These are phyloP conservation scores for Philantomba maxwellii DNA, from an alignment of 2,113 vertebrate species.

Conservation along the genomic window DNA sequence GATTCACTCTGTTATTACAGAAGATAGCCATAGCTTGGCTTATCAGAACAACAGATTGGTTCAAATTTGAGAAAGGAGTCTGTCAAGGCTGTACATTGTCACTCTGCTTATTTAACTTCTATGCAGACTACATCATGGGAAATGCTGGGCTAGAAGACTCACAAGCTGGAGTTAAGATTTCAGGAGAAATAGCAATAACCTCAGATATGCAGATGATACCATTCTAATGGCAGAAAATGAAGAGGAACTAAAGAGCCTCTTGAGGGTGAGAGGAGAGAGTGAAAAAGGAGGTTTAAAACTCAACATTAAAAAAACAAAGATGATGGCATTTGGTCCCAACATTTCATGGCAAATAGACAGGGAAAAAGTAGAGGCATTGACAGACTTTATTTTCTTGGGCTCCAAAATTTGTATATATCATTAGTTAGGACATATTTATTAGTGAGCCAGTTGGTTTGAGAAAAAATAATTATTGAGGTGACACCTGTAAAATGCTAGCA, in stretches of 20 bases:
- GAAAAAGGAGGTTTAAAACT: neutral
- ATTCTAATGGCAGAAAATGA: neutral
- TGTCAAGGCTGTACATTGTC: neutral
- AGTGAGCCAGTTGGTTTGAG: neutral
- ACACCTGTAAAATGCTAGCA: neutral
- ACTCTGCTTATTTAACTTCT: neutral
- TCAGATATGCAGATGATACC: neutral
- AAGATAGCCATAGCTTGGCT: neutral
- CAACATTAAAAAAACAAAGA: neutral
- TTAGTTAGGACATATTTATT: neutral
- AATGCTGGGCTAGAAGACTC: neutral
- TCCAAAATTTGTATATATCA: neutral
- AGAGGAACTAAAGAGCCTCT: neutral
- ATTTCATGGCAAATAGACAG: neutral
- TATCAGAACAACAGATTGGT: neutral
- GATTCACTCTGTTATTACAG: neutral
- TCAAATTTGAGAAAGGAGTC: neutral
- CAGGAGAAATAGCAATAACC: neutral
- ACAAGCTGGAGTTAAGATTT: neutral
- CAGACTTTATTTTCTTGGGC: neutral
- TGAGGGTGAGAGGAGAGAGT: neutral
- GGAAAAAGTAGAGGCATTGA: neutral
- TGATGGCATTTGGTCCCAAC: neutral
- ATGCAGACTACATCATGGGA: neutral
- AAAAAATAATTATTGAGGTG: neutral